Evolutionary conservation across 2,888 invertebrate genomes (phyloP), one percentile per base, ranked within the genome.

Genomic region (Incurvaria masculella): DNA sequence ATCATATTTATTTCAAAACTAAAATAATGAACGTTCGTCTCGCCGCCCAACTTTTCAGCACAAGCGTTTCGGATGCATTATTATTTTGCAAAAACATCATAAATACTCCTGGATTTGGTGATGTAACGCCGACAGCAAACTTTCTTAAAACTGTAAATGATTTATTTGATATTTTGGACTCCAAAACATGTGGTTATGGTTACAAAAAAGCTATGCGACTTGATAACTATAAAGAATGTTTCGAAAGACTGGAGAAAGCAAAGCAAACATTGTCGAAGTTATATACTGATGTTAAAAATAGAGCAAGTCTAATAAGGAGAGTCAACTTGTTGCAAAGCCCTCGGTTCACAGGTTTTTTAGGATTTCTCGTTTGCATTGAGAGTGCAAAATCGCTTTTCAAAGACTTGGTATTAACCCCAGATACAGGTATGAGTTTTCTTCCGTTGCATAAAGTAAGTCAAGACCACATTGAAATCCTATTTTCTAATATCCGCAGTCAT

Each of bases 21-120:
- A n/a, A n/a, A n/a, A n/a, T n/a, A 10, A 55, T 52, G 52, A 55
- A 53, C 19, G 55, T 53, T n/a, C 46, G 50, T 2, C 51, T 55
- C 11, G 55, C 54, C 47, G 47, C 54, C 21, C 55, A 56, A 39
- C 39, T 56, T 3, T 56, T 56, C 41, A 54, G 53, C 45, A 40
- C 38, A 48, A 52, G 53, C 45, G 52, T 52, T 18, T 49, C 48
- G 8, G 50, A 51, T 42, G 49, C 49, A 21, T 48, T 53, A 27
- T 23, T 46, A 21, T 48, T 48, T 48, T 48, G 48, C 19, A 17
- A 48, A 45, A 48, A 23, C 23, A 23, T 23, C 10, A 5, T 23
- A 23, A 23, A 23, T 10, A 23, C 10, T 23, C 23, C 23, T 6
- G 23, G 10, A 6, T 23, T 23, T 10, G 6, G 10, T 5, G 23